Conservation (phyloP, 2,888 invertebrate species). For the Meiosimyza decipiens region DNA sequence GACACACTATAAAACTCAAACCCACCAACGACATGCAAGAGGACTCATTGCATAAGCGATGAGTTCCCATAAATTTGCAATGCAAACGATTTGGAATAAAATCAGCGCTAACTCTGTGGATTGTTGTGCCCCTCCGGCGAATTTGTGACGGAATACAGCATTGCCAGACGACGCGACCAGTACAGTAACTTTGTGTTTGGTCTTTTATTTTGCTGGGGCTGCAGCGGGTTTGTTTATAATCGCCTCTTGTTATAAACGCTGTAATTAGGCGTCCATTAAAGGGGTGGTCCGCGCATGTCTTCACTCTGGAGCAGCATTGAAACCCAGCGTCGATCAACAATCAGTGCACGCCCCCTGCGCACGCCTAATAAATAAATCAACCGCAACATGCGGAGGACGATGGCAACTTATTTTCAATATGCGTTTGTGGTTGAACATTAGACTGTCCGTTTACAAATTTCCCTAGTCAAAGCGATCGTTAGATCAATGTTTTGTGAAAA, state of each 20-base stretch:
- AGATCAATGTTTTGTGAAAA: no score
- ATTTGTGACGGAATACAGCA: conserved; percentile 22
- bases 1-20: conserved; percentile 21
- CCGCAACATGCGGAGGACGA: conserved; percentile 1
- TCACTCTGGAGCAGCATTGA: conserved; percentile 53
- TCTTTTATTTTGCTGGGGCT: conserved; percentile 14
- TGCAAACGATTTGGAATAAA: conserved; percentile 7
- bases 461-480: no score
- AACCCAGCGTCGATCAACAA: conserved; percentile 59
- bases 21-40: conserved; percentile 18
- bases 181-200: neutral
- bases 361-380: conserved; percentile 63
- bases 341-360: conserved; percentile 61
- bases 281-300: conserved; percentile 67
- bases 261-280: conserved; percentile 68
- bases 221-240: conserved; percentile 47
- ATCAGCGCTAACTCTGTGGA: conserved; percentile 3
- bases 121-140: conserved; percentile 8
- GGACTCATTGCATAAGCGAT: conserved; percentile 23
- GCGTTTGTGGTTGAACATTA: no score
- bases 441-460: no score
- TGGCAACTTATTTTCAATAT: neutral
- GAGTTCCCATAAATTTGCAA: conserved; percentile 28
- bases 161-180: no score
- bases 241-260: conserved; percentile 66